A percentile compares a stretch with the other conserved stretches of the same genome.
These are phyloP conservation scores for Origma solitaria DNA, from an alignment of 2,113 vertebrate genomes.

Conservation along the genomic window DNA sequence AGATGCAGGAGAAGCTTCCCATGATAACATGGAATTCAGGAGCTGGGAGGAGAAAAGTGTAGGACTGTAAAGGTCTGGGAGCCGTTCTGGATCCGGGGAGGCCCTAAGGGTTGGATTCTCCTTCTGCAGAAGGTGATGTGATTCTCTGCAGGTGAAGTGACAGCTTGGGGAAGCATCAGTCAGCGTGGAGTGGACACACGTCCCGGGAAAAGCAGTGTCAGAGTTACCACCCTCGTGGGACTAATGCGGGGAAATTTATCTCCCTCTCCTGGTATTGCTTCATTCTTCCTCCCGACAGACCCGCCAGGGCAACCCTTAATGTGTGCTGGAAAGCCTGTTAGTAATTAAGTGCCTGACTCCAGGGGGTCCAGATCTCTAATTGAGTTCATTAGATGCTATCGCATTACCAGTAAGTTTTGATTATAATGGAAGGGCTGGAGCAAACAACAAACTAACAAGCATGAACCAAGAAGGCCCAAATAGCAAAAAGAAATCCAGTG, in stretches of 20 bases:
- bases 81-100: neutral
- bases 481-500: neutral
- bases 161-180: neutral
- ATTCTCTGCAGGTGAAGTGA: neutral
- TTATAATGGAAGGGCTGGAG: neutral
- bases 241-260: neutral
- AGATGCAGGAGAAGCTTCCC: neutral
- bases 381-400: neutral
- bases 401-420: neutral
- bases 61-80: neutral
- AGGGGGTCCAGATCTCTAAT: neutral
- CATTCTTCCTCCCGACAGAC: neutral
- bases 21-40: fast-evolving
- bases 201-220: neutral
- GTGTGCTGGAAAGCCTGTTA: neutral
- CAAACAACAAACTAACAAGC: neutral
- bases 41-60: neutral
- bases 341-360: neutral
- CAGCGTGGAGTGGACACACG: fast-evolving
- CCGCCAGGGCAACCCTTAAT: neutral
- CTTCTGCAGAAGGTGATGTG: neutral
- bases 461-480: fast-evolving
- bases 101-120: neutral
- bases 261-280: neutral
- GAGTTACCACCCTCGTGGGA: neutral